Conservation (phyloP, 1,140 invertebrate species). For the Drosophila bifasciata region DNA sequence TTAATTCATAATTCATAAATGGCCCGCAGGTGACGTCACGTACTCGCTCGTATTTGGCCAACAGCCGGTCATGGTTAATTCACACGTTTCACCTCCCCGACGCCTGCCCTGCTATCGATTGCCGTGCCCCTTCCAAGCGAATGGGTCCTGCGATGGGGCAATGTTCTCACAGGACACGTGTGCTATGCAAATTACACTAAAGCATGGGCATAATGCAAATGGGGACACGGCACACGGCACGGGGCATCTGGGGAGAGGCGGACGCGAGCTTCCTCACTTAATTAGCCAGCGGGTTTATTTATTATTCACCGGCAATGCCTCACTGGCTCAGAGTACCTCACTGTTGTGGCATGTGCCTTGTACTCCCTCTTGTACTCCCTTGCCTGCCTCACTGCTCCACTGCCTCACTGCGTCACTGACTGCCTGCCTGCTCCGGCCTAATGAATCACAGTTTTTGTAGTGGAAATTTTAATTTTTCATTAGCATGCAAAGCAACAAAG, state of each 20-base stretch:
- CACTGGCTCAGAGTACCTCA: constrained; percentile 25
- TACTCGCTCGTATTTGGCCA: constrained; percentile 19
- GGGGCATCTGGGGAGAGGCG: neutral
- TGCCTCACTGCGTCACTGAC: neutral
- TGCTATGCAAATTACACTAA: constrained; percentile 75
- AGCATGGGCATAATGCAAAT: constrained; percentile 58
- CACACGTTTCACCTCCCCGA: constrained; percentile 31
- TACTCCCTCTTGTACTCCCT: too few relatives aligned
- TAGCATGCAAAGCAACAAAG: constrained; percentile 74
- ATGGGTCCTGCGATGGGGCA: constrained; percentile 58
- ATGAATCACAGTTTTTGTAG: constrained; percentile 81
- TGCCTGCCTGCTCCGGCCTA: constrained; percentile 58
- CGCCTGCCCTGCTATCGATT: constrained; percentile 56
- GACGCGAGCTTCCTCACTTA: constrained; percentile 60
- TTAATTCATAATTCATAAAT: constrained; percentile 65
- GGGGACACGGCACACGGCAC: constrained; percentile 5
- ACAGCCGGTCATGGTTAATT: constrained; percentile 63
- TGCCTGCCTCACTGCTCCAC: constrained; percentile 6
- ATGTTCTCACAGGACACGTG: constrained; percentile 66
- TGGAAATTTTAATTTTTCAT: constrained; percentile 82
- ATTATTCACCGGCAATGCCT: constrained; percentile 76
- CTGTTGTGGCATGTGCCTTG: neutral
- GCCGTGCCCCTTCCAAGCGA: constrained; percentile 64
- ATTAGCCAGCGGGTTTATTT: constrained; percentile 79
- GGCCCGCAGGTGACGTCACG: constrained; percentile 24